phyloP scores from a whole-genome alignment of 2,113 vertebrate genomes.

The Chlamydotis undulata region DNA sequence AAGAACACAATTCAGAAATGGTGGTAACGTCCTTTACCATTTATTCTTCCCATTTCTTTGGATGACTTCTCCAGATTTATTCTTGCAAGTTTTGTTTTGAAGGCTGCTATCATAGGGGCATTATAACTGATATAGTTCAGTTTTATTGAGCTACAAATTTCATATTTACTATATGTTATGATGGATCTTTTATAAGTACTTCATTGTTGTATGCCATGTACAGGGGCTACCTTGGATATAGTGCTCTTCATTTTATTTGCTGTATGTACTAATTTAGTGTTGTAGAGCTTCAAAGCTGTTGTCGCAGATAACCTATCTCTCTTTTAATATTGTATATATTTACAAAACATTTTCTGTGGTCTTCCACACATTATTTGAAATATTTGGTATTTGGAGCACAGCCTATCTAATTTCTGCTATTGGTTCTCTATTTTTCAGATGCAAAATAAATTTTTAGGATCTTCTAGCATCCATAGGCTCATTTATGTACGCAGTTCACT shows the following conservation, averaged over 20 bases:
- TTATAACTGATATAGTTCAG: neutral
- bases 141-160: neutral
- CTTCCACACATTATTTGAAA: neutral
- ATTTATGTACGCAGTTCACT: neutral
- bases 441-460: neutral
- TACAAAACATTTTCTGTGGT: neutral
- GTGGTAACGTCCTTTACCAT: neutral
- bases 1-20: neutral
- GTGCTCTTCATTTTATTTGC: neutral
- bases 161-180: neutral
- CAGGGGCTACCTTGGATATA: neutral
- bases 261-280: neutral
- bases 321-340: neutral
- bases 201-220: neutral
- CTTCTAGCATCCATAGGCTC: neutral
- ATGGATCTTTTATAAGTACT: neutral
- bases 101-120: neutral
- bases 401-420: neutral
- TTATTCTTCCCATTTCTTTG: neutral
- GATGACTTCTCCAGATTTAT: neutral
- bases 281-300: neutral
- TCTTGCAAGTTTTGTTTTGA: neutral
- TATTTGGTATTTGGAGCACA: neutral
- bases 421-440: neutral
- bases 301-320: neutral